Evolutionary conservation across 2,888 invertebrate genomes (phyloP).

Genomic region (Megaustenia siamemsis): DNA sequence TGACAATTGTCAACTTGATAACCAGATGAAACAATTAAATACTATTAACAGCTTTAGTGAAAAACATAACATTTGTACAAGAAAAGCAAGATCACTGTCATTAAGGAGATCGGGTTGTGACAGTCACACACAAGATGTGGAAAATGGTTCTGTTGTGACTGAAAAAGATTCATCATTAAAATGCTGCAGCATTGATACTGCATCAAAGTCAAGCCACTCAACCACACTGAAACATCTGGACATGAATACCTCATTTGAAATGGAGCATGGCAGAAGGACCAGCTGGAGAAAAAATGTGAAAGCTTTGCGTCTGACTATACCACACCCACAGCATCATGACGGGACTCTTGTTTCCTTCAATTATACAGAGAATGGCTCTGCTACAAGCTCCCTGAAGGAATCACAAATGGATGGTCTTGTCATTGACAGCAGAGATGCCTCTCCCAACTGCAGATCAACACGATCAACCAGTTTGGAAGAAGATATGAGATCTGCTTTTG

Average conservation of each 20-base stretch:
- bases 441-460: background rate
- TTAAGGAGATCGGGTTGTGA: background rate
- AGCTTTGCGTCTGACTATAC: conserved; percentile 40
- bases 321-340: background rate
- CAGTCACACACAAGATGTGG: background rate
- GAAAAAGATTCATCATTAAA: background rate
- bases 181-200: background rate
- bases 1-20: background rate
- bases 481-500: background rate
- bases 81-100: background rate
- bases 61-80: background rate
- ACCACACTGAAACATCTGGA: background rate
- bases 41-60: background rate
- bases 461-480: background rate
- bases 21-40: background rate
- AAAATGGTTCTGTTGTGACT: background rate
- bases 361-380: background rate
- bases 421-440: background rate
- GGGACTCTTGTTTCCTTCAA: background rate
- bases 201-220: background rate
- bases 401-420: conserved; percentile 18
- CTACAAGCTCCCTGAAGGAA: conserved; percentile 31
- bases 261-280: background rate
- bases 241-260: background rate
- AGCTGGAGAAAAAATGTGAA: conserved; percentile 40